Percentiles rank a stretch among this genome's conserved stretches.
These are phyloP conservation scores for Xerus rutilus DNA, from an alignment of 2,797 vertebrate species.

Conservation along the genomic window DNA sequence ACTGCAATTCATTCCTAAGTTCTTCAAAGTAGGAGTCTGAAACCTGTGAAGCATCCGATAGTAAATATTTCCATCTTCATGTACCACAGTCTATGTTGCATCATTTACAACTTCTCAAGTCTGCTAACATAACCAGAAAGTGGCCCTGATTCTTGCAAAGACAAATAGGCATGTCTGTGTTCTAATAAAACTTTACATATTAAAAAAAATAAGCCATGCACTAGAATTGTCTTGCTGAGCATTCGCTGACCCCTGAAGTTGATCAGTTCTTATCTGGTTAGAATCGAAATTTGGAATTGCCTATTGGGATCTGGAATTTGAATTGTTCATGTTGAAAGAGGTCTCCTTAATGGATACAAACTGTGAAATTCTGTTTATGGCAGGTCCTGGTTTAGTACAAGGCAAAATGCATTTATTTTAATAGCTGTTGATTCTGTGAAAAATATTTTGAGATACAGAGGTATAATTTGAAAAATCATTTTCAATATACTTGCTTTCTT, in stretches of 20 bases:
- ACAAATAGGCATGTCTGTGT: not conserved
- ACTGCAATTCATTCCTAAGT: not conserved
- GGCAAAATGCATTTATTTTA: constrained; percentile 10
- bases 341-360: not conserved
- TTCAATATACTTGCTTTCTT: not conserved
- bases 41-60: not conserved
- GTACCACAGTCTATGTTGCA: not conserved
- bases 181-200: constrained; percentile 39
- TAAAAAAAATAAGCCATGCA: not conserved
- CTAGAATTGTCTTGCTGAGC: constrained; percentile 26
- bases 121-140: constrained; percentile 18
- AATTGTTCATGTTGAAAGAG: not conserved
- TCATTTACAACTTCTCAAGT: not conserved
- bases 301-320: not conserved
- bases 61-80: not conserved
- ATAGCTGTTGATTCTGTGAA: constrained; percentile 19
- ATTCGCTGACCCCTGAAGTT: not conserved
- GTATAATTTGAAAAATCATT: constrained; percentile 19
- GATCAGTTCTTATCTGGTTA: not conserved
- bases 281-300: constrained; percentile 1
- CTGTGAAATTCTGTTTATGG: not conserved
- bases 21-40: not conserved
- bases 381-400: not conserved
- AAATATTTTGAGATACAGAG: constrained; percentile 7
- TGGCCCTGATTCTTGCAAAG: constrained; percentile 2